Conservation (phyloP, 2,888 invertebrate genomes). For the Acrobasis consociella region DNA sequence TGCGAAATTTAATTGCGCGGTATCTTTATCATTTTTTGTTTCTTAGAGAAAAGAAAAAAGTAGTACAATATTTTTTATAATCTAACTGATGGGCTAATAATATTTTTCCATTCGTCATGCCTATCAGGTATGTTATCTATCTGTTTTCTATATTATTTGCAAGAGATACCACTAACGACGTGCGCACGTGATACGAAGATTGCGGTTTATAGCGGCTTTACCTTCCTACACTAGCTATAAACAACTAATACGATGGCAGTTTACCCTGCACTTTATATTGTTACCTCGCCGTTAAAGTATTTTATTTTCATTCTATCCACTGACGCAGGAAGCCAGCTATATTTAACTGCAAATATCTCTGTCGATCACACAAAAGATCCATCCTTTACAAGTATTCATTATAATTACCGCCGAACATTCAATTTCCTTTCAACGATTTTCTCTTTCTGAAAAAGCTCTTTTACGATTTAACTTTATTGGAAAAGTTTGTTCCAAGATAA, state of each 20-base stretch:
- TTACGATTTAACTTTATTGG: neutral
- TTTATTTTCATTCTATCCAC: neutral
- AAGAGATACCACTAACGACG: neutral
- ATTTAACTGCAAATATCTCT: conserved; percentile 4
- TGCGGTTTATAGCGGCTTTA: conserved; percentile 16
- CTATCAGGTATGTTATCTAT: no score
- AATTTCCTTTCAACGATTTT: conserved; percentile 12
- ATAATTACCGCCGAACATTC: conserved; percentile 4
- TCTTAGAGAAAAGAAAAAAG: no score
- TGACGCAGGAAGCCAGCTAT: neutral
- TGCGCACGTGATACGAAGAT: neutral
- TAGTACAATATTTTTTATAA: no score
- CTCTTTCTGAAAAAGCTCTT: conserved; percentile 1
- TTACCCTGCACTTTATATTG: conserved; percentile 6
- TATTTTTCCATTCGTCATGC: no score
- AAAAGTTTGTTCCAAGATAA: neutral
- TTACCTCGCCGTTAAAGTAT: neutral
- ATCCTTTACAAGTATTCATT: conserved; percentile 14
- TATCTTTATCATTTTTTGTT: no score
- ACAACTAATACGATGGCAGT: conserved; percentile 7
- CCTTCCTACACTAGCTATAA: conserved; percentile 10
- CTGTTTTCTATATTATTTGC: no score
- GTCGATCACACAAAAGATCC: neutral
- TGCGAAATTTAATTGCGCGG: no score
- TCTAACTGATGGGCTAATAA: no score